Evolutionary conservation across 2,888 invertebrate species (phyloP).

Genomic region (Carpatolechia fugitivella): DNA sequence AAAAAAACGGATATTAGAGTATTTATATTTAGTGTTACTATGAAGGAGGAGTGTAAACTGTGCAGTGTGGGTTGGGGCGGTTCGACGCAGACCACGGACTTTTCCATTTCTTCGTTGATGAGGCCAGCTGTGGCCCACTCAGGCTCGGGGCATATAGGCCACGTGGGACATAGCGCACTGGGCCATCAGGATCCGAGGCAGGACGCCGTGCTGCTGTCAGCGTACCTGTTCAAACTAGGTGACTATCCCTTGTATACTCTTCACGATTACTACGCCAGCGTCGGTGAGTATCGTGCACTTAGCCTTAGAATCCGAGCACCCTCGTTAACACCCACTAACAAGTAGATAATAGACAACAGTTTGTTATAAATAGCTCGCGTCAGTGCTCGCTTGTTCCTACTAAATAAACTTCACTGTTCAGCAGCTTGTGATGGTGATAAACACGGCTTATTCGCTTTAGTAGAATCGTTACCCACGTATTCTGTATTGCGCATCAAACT

Average conservation of each 20-base stretch:
- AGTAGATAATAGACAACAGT: slow-evolving; percentile 13
- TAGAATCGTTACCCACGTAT: not conserved
- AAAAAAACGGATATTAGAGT: slow-evolving; percentile 67
- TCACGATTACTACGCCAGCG: slow-evolving; percentile 62
- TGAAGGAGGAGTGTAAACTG: slow-evolving; percentile 77
- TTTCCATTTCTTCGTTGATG: slow-evolving; percentile 73
- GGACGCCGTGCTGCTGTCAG: slow-evolving; percentile 70
- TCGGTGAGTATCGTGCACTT: slow-evolving; percentile 66
- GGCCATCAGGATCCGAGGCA: slow-evolving; percentile 62
- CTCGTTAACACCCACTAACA: slow-evolving; percentile 16
- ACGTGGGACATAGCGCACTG: not conserved
- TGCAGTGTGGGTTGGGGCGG: slow-evolving; percentile 72
- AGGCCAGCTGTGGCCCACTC: slow-evolving; percentile 49
- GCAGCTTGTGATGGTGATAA: not conserved
- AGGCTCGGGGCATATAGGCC: not conserved
- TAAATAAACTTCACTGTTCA: slow-evolving; percentile 14
- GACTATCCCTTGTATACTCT: slow-evolving; percentile 75
- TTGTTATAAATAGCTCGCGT: slow-evolving; percentile 14
- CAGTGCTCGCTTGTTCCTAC: slow-evolving; percentile 14
- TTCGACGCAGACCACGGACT: slow-evolving; percentile 62
- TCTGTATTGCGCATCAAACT: not conserved
- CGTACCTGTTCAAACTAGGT: slow-evolving; percentile 79
- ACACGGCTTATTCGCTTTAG: not conserved
- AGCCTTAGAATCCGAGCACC: slow-evolving; percentile 13
- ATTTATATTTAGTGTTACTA: slow-evolving; percentile 57